Evolutionary conservation across 37 sponge, comb jelly and placozoan species (phyloP).

Genomic region (Eunapius fragilis): DNA sequence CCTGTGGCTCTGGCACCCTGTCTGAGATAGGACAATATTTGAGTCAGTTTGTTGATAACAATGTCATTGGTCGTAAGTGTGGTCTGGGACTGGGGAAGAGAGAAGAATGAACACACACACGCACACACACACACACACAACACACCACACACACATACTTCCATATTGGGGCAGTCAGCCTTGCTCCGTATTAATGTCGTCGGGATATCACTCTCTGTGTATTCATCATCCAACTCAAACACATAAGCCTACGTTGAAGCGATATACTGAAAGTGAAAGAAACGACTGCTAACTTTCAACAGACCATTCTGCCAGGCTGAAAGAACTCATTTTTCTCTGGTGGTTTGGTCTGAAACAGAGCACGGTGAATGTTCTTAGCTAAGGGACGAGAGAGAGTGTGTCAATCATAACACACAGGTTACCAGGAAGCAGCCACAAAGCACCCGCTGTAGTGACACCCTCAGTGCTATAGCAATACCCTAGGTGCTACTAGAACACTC

Average conservation of each 20-base stretch:
- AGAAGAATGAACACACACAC: not conserved
- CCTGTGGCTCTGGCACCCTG: slow-evolving; percentile 66
- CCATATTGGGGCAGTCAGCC: slow-evolving; percentile 86
- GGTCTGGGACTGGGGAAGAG: slow-evolving; percentile 54
- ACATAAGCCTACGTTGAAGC: slow-evolving; percentile 84
- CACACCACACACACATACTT: slow-evolving; percentile 43
- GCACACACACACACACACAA: slow-evolving; percentile 25
- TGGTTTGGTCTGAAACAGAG: slow-evolving; percentile 75
- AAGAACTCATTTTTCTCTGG: slow-evolving; percentile 93
- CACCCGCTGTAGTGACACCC: too few species aligned
- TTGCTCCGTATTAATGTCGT: slow-evolving; percentile 95
- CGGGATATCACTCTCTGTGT: slow-evolving; percentile 94
- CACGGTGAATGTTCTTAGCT: slow-evolving; percentile 85
- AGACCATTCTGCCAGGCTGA: slow-evolving; percentile 93
- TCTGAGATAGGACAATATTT: slow-evolving; percentile 94
- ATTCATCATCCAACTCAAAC: slow-evolving; percentile 96
- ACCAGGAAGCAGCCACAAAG: not conserved
- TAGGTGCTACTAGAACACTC: too few species aligned
- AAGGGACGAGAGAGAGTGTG: not conserved
- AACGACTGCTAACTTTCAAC: not conserved
- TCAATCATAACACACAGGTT: not conserved
- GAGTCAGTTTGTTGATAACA: slow-evolving; percentile 99
- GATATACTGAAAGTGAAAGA: not conserved
- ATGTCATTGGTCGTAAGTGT: slow-evolving; percentile 93
- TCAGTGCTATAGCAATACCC: too few species aligned